Base-by-base conservation (phyloP, 2,113 vertebrate species). In the Odocoileus hemionus region DNA sequence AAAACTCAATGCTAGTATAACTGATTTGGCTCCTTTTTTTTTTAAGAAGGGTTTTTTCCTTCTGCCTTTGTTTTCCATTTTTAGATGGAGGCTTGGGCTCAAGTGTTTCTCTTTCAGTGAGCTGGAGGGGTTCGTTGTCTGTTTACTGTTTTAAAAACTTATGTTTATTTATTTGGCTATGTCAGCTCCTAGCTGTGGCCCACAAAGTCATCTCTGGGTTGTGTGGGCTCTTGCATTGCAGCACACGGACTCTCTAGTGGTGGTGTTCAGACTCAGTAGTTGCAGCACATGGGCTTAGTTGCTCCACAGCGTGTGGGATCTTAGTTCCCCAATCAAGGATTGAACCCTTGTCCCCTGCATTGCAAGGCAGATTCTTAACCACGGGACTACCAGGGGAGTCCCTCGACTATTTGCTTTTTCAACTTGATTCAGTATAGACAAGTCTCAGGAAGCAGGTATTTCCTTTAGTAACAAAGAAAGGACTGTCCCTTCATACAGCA, bases 11-110 rank as follows among this genome's bases (percentile, higher is more conserved):
- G 70, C 25, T 23, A 26, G 57, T 43, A 5, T 50, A 76, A 88
- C 19, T 3, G 8, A 43, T 1, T 26, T 55, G 67, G 47, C 50
- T 74, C 19, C 7, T 3, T 60, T 47, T 14, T 11, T 70, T 74
- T 52, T 83, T 43, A 74, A 43, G 43, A 15, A 50, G 50, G 7
- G 54, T 14, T 43, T 64, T 79, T 57, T 33, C 25, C 1, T 89
- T 89, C 76, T 74, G 9, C 15, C 17, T 80, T 79, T 93, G 64
- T 60, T 83, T 87, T 91, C 36, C 43, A 33, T 33, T 89, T 94
- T 55, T 74, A 78, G 30, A 67, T 79, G 54, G 26, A 67, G 13
- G 33, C 17, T 64, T 92, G 15, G 17, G 14, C 74, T n/a, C 30
- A 89, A 39, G 61, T 79, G 54, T 47, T 61, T 94, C 19, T 82